phyloP scores from a whole-genome alignment of 2,797 vertebrate genomes.

The Avahi laniger region DNA sequence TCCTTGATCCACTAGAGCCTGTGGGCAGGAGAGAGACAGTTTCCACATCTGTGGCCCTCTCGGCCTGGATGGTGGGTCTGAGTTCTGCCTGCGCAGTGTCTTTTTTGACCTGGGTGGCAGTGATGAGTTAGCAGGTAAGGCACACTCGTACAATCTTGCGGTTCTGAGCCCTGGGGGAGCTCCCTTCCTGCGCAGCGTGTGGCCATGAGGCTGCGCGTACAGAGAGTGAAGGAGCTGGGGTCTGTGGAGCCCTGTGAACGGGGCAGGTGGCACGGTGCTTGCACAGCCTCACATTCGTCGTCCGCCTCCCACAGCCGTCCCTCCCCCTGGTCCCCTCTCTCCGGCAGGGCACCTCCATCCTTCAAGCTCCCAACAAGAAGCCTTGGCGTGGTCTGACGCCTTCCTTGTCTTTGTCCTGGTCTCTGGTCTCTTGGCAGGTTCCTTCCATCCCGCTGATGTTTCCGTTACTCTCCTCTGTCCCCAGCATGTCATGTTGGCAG shows the following conservation, averaged over 20 bases:
- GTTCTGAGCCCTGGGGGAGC: neutral
- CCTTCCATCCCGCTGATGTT: neutral
- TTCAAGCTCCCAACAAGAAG: neutral
- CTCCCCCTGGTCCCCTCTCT: too few species aligned
- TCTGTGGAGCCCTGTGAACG: accelerated
- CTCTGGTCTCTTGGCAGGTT: neutral
- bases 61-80: neutral
- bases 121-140: neutral
- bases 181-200: accelerated
- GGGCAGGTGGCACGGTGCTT: neutral
- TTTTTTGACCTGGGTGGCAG: neutral
- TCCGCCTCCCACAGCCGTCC: neutral
- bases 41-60: neutral
- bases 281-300: neutral
- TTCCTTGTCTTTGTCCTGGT: neutral
- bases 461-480: accelerated
- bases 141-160: neutral
- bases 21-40: neutral
- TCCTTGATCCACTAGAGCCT: neutral
- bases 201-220: neutral
- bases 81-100: neutral
- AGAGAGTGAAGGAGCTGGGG: neutral
- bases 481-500: neutral
- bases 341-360: neutral
- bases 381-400: neutral